Evolutionary conservation across 2,888 invertebrate species (phyloP), one percentile per base, ranked within the genome.

Genomic region (Microplitis deprimator): DNA sequence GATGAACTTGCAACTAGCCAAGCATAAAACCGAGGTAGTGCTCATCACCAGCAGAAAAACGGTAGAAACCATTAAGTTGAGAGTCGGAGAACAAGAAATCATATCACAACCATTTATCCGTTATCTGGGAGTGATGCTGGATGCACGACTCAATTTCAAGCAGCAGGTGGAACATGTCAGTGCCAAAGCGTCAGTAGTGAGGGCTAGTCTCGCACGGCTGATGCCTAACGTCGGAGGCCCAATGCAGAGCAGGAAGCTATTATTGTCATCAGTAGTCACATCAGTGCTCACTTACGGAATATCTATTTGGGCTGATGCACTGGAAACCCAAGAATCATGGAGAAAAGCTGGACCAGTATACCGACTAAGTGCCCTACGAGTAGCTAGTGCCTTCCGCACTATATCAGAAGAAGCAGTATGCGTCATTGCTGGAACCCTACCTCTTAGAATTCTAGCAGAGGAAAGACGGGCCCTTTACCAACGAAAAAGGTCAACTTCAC

Each of bases 1-100:
- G 20, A 65, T 73, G 75, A 5, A 80, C 75, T 8, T 93, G 3
- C 8, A 62, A 59, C 60, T 79, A 13, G 77, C 76, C 0, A 59
- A 65, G 1, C 82, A 83, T 41, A 83, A 82, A 60, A 83, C 84
- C 0, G 81, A 81, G 39, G 81, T 78, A 8, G 73, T 82, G 5
- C 79, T 81, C 1, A 75, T 82, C 8, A 78, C 81, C 7, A 77
- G 80, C 67, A 80, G 80, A 41, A 81, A 81, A 39, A 29, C 5
- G 17, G 10, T 73, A 1, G 79, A 80, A 20, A 79, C 73, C 6
- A 77, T 76, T 68, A 68, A 17, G 20, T 50, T 78, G 5, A 13
- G 1, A n/a, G 75, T 75, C 10, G 79, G 80, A 8, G 68, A 78
- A 0, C 39, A 78, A 6, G 70, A 73, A 6, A 80, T 83, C 16